A percentile compares a stretch with the other conserved stretches of the same genome.
Evolutionary conservation across 2,797 vertebrate genomes (phyloP).

Genomic region (Micromesistius poutassou): DNA sequence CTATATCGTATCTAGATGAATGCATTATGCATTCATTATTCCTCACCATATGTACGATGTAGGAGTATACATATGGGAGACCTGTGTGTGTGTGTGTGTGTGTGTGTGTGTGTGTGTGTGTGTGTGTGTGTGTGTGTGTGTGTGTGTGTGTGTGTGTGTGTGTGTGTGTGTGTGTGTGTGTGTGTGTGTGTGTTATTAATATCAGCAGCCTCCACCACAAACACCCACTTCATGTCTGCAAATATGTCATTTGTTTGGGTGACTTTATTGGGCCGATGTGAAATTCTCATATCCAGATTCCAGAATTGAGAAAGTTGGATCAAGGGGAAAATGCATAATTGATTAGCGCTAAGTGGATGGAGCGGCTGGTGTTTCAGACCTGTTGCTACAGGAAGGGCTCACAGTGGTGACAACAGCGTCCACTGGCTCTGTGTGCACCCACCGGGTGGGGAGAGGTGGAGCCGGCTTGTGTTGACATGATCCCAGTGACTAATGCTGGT

Average conservation of each 20-base stretch:
- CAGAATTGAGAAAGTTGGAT: constrained; percentile 2
- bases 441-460: neutral
- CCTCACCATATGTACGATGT: too few species aligned
- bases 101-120: too few species aligned
- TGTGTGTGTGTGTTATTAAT: neutral
- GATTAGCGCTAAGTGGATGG: constrained; percentile 33
- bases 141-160: too few species aligned
- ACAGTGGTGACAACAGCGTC: neutral
- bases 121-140: too few species aligned
- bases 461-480: constrained; percentile 26
- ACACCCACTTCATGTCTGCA: neutral
- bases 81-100: neutral
- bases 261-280: neutral
- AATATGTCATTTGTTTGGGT: neutral
- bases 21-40: neutral
- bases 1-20: neutral
- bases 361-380: constrained; percentile 31
- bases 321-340: constrained; percentile 41
- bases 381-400: constrained; percentile 1
- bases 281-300: constrained; percentile 9
- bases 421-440: neutral
- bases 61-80: too few species aligned
- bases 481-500: constrained; percentile 11
- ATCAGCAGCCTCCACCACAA: neutral
- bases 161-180: too few species aligned